Conservation (phyloP, 53 echinoderm and acorn worm genomes). For the Apostichopus leukothele region DNA sequence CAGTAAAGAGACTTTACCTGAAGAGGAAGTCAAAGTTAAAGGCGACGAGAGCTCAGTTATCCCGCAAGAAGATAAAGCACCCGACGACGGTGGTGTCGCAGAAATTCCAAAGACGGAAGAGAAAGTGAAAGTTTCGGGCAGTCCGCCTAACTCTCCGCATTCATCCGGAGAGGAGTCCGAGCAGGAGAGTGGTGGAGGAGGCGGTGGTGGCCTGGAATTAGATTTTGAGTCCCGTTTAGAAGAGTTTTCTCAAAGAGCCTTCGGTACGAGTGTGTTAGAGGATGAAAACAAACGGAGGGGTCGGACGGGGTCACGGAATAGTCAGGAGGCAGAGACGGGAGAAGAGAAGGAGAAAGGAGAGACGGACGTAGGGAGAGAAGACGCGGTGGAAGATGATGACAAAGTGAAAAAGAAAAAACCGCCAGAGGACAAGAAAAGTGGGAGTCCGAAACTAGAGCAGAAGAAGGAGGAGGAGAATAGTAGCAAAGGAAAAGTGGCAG, state of each 20-base stretch:
- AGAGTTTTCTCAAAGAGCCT: constrained; percentile 44
- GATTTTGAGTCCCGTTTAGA: constrained; percentile 47
- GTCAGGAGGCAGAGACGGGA: constrained; percentile 52
- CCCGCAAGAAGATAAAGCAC: neutral
- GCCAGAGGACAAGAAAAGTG: constrained; percentile 18
- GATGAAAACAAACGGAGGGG: constrained; percentile 55
- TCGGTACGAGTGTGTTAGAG: constrained; percentile 59
- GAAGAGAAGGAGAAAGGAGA: constrained; percentile 51
- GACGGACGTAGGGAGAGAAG: constrained; percentile 1
- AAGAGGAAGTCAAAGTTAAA: neutral
- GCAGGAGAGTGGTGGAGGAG: neutral
- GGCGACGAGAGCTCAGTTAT: neutral
- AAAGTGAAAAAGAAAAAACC: constrained; percentile 39
- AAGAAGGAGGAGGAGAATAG: constrained; percentile 43
- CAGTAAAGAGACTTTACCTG: neutral
- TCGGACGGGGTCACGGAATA: constrained; percentile 51
- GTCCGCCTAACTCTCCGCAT: constrained; percentile 16
- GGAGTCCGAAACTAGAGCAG: constrained; percentile 20
- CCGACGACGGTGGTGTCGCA: neutral
- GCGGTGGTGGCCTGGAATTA: neutral
- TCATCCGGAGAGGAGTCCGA: constrained; percentile 29
- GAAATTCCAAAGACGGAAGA: neutral
- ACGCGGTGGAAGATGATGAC: constrained; percentile 1
- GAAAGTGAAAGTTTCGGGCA: neutral
- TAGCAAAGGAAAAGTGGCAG: constrained; percentile 13